Evolutionary conservation across 2,797 vertebrate species (phyloP), one percentile per base, ranked within the genome.

Genomic region (Staurois parvus): DNA sequence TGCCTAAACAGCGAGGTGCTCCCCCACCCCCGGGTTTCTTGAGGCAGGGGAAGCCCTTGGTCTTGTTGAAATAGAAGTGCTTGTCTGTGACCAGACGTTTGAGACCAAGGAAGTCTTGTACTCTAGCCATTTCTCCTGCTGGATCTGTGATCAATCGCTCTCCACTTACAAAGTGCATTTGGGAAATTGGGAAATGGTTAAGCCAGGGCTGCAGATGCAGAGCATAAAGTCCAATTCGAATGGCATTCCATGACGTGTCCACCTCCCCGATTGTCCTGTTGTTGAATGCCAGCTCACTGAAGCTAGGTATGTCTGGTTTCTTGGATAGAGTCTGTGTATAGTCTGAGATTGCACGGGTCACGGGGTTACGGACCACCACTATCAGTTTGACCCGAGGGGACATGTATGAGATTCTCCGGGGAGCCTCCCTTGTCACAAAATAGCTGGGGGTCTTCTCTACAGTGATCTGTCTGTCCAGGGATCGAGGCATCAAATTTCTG

Each of bases 31-130:
- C 96, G 0, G 96, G 94, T 91, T 97, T 98, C 88, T 97, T 98
- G 90, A 99, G 92, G 91, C 98, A 99, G 0, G 98, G 98, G 90
- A 99, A 99, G 70, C 98, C 98, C 94, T 99, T 99, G 4, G 98
- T 99, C 92, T 98, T 96, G 92, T 99, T 99, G 91, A 99, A 99
- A 91, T 98, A 99, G 93, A 99, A 99, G 93, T 99, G 98, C 91
- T 98, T 97, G 92, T 98, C 97, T 0, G 97, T 97, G 91, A 99
- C 96, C 86, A 98, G 95, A 86, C 98, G 93, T 68, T 96, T 96
- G 85, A 99, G 95, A 88, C 98, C 98, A 87, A 99, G 91, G 89
- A 99, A 99, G 93, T 99, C 98, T 94, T 99, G 98, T 64, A 99
- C 95, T 0, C 97, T 95, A 45, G 95, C 98, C 95, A 99, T 96